Conservation (phyloP, 2,113 vertebrate genomes). For the Eurypyga helias region DNA sequence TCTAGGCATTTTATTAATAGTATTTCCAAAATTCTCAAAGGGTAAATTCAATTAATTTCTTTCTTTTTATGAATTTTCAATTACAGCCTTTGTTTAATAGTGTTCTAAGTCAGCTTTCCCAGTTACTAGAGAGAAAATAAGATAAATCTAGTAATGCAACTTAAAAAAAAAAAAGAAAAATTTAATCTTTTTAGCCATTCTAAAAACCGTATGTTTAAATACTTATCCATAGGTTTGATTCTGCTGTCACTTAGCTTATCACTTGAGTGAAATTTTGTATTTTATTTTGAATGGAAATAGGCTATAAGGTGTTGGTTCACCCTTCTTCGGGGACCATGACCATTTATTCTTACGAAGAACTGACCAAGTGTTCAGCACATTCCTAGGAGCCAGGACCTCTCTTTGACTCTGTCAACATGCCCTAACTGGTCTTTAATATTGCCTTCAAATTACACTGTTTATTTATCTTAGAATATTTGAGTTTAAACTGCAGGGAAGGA, state of each 20-base stretch:
- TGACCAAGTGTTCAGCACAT: neutral
- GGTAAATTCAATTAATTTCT: neutral
- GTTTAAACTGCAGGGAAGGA: neutral
- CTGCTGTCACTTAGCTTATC: neutral
- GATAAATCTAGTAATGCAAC: neutral
- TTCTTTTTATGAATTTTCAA: neutral
- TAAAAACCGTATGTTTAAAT: neutral
- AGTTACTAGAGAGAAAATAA: neutral
- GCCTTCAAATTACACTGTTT: neutral
- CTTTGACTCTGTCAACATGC: neutral
- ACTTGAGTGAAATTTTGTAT: neutral
- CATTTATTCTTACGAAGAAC: neutral
- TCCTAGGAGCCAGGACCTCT: neutral
- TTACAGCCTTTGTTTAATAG: neutral
- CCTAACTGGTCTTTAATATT: neutral
- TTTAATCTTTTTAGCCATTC: neutral
- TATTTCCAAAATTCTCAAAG: neutral
- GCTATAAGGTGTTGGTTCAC: fast-evolving
- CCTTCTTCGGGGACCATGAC: neutral
- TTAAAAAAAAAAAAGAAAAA: neutral
- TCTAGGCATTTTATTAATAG: neutral
- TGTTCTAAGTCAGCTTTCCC: neutral
- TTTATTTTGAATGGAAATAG: neutral
- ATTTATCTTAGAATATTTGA: neutral
- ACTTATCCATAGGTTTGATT: neutral